Conservation (phyloP, 2,113 vertebrate genomes). For the Rhabdomys dilectus region DNA sequence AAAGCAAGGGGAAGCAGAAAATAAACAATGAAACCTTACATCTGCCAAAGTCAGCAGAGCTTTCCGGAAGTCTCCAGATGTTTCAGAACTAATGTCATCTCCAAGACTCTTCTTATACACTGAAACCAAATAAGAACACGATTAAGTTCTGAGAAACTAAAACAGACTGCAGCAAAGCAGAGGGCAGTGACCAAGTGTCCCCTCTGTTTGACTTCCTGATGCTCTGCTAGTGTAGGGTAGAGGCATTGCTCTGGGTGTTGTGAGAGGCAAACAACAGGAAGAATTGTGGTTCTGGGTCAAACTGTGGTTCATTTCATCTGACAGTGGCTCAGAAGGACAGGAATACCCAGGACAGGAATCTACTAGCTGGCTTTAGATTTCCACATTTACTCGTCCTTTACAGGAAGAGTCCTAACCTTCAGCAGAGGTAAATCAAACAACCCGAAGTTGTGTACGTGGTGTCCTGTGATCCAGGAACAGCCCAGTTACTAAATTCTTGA, state of each 20-base stretch:
- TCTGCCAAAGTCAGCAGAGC: conserved; percentile 91
- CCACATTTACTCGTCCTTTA: neutral
- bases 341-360: neutral
- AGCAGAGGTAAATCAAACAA: neutral
- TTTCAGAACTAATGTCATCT: conserved; percentile 90
- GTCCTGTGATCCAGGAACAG: neutral
- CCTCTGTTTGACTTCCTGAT: neutral
- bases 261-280: neutral
- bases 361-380: neutral
- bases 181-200: neutral
- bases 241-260: neutral
- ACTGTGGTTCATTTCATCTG: neutral
- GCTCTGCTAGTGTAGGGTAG: neutral
- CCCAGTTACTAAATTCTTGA: neutral
- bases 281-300: neutral
- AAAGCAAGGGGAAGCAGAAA: neutral
- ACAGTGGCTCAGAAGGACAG: neutral
- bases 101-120: conserved; percentile 88
- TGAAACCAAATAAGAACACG: conserved; percentile 65
- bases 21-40: conserved; percentile 83
- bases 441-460: neutral
- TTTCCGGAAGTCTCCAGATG: conserved; percentile 91
- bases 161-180: neutral
- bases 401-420: neutral
- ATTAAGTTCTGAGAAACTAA: neutral